Conservation (phyloP, 1,140 invertebrate genomes). For the Druon quercuslanigerum region DNA sequence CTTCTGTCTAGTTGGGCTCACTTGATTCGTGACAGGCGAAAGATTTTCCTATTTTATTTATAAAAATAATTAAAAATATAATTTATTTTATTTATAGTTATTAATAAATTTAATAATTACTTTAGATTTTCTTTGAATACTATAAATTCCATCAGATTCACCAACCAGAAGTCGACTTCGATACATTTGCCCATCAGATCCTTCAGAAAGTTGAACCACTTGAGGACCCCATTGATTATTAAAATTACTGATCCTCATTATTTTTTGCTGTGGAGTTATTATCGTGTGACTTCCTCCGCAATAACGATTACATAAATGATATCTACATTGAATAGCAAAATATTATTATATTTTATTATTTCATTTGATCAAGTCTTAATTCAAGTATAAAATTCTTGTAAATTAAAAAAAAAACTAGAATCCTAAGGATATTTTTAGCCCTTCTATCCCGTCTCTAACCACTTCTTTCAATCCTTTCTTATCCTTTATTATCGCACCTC, state of each 20-base stretch:
- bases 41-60: no score
- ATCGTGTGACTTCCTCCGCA: constrained; percentile 84
- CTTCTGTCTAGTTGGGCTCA: no score
- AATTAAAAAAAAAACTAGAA: no score
- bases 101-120: neutral
- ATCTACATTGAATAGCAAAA: constrained; percentile 55
- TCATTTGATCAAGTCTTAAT: no score
- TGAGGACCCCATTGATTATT: constrained; percentile 79
- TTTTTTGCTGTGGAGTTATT: constrained; percentile 80
- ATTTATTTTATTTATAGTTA: no score
- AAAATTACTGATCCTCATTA: constrained; percentile 78
- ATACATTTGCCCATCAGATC: constrained; percentile 75
- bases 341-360: neutral
- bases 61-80: no score
- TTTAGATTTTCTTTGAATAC: neutral
- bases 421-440: no score
- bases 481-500: no score
- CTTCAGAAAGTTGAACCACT: constrained; percentile 75
- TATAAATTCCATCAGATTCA: neutral
- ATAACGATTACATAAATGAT: constrained; percentile 82
- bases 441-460: no score
- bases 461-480: no score
- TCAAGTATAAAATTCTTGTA: no score
- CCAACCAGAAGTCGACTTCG: constrained; percentile 41
- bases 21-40: no score